Conservation (phyloP, 2,888 invertebrate species). For the Nomada ruficornis region DNA sequence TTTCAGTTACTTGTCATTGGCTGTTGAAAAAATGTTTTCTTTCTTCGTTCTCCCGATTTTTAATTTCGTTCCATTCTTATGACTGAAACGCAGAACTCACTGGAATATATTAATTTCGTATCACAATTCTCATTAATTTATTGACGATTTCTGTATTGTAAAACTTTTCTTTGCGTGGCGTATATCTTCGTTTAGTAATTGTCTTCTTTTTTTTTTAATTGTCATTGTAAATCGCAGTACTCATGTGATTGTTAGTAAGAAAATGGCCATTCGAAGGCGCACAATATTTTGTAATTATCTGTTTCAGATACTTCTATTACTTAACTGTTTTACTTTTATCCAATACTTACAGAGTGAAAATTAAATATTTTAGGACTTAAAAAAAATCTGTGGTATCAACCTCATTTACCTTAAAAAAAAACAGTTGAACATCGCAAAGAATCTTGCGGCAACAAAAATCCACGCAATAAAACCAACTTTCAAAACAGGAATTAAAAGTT, state of each 20-base stretch:
- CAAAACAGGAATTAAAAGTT: too few species aligned
- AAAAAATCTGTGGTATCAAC: too few species aligned
- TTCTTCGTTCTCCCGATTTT: not conserved
- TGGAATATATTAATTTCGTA: not conserved
- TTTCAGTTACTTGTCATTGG: slow-evolving; percentile 55
- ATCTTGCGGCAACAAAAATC: too few species aligned
- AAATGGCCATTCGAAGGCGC: not conserved
- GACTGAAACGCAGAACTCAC: not conserved
- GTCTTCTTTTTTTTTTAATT: not conserved
- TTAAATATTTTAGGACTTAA: too few species aligned
- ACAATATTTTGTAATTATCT: not conserved
- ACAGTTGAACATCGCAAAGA: too few species aligned
- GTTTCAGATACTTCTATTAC: too few species aligned
- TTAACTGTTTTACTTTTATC: too few species aligned
- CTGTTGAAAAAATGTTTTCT: slow-evolving; percentile 14
- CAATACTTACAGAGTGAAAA: too few species aligned
- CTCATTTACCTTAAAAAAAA: too few species aligned
- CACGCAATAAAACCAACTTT: too few species aligned
- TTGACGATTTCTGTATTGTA: slow-evolving; percentile 41
- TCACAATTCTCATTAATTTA: not conserved
- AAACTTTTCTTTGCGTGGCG: slow-evolving; percentile 37
- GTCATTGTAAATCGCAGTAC: not conserved
- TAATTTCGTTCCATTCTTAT: slow-evolving; percentile 25
- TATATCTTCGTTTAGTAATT: slow-evolving; percentile 1
- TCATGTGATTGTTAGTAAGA: not conserved